These are phyloP conservation scores for Cynopterus sphinx DNA, from an alignment of 2,797 vertebrate species.

Conservation along the genomic window DNA sequence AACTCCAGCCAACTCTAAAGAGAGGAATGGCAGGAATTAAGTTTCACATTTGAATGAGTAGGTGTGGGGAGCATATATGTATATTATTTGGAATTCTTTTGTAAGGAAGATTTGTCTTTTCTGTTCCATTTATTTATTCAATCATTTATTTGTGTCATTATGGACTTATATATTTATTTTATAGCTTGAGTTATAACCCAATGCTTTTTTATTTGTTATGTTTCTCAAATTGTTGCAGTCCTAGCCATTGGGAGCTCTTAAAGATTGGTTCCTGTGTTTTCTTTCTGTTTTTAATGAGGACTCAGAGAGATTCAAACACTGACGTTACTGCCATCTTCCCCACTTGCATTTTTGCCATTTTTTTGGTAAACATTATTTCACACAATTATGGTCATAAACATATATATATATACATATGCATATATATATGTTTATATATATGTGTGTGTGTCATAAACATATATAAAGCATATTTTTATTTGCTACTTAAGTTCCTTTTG, in stretches of 20 bases:
- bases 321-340: background rate
- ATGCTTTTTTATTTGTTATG: background rate
- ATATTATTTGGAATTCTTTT: background rate
- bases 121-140: background rate
- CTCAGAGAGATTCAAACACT: background rate
- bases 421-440: too few relatives aligned
- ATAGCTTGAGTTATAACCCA: background rate
- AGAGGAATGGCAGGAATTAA: background rate
- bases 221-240: background rate
- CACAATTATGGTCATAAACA: background rate
- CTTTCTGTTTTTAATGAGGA: background rate
- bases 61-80: background rate
- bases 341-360: background rate
- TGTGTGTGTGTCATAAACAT: background rate
- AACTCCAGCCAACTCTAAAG: background rate
- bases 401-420: background rate
- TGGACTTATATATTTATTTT: background rate
- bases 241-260: background rate
- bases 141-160: background rate
- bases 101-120: background rate
- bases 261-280: background rate
- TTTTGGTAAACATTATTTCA: background rate
- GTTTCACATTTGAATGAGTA: background rate
- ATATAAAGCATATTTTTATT: background rate
- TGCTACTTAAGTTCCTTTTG: background rate